phyloP scores from a whole-genome alignment of 2,888 invertebrate genomes.

The Pyrrhosoma nymphula region DNA sequence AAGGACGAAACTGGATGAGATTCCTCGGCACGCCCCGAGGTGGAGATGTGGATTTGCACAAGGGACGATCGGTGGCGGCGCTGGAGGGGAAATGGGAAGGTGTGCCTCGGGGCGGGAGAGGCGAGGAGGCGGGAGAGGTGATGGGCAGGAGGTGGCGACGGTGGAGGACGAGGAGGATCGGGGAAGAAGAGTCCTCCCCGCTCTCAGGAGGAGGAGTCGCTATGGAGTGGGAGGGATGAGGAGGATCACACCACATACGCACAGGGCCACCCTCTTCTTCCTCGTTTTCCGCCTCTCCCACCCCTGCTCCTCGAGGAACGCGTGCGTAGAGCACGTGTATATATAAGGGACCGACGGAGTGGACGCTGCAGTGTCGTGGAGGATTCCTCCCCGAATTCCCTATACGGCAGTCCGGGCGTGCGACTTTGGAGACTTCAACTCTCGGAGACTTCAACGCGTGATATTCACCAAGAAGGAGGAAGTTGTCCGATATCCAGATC shows the following conservation, averaged over 20 bases:
- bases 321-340: not conserved
- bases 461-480: not conserved
- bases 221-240: not conserved
- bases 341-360: not conserved
- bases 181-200: not conserved
- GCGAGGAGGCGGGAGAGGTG: not conserved
- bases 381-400: not conserved
- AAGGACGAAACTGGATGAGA: not conserved
- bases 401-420: not conserved
- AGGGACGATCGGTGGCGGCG: not conserved
- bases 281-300: not conserved
- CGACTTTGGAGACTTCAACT: not conserved
- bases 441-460: not conserved
- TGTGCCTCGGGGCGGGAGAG: not conserved
- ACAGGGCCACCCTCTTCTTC: slow-evolving; percentile 29
- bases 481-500: not conserved
- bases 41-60: not conserved
- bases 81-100: not conserved
- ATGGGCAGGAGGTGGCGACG: not conserved
- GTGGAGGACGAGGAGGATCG: not conserved
- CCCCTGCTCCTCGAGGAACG: not conserved
- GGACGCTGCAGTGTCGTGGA: slow-evolving; percentile 46
- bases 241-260: not conserved
- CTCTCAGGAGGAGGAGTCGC: not conserved
- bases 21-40: not conserved